A percentile compares a stretch with the other conserved stretches of the same genome.
Conservation (phyloP, 2,113 vertebrate species). For the Elaphurus davidianus region DNA sequence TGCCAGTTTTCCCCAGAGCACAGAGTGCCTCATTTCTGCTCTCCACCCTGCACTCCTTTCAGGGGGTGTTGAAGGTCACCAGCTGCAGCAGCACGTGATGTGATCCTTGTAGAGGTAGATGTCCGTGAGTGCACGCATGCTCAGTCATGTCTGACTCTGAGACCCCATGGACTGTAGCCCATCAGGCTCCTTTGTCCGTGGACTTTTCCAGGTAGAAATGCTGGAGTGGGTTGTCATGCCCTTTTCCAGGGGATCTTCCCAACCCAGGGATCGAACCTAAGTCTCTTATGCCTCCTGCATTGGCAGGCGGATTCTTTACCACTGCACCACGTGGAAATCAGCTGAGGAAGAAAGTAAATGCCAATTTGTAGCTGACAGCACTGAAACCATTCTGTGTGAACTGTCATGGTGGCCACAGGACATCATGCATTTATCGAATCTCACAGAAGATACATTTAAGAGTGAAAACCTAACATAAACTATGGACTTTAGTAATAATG, state of each 20-base stretch:
- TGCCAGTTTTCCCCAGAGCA: not conserved
- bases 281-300: not conserved
- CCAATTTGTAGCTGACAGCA: not conserved
- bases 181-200: not conserved
- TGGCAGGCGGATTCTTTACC: not conserved
- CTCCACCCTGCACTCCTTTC: not conserved
- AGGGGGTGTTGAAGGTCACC: not conserved
- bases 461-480: not conserved
- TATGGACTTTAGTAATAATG: not conserved
- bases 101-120: not conserved
- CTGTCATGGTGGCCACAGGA: not conserved
- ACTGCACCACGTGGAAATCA: fast-evolving
- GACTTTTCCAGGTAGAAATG: not conserved
- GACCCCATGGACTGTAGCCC: not conserved
- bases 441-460: not conserved
- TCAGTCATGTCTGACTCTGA: not conserved
- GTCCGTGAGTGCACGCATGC: not conserved
- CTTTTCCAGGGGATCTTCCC: not conserved
- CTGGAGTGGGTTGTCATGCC: not conserved
- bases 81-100: not conserved
- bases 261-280: not conserved
- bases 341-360: not conserved
- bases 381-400: no score
- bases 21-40: not conserved
- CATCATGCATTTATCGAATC: fast-evolving